Evolutionary conservation across 2,888 invertebrate species (phyloP), one percentile per base, ranked within the genome.

Genomic region (Chouioia cunea): DNA sequence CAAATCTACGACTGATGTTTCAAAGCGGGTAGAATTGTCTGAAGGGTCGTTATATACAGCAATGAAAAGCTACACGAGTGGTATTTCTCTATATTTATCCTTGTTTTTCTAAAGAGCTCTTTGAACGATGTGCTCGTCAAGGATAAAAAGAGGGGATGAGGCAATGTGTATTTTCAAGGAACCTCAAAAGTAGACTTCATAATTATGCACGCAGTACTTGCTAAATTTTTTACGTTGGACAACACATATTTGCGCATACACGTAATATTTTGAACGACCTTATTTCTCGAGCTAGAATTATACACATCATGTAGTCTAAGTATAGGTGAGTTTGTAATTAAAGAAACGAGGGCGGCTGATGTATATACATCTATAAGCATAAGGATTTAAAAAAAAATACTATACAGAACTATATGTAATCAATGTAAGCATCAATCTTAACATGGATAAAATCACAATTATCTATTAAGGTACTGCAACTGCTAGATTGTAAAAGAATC

Each of bases 81-180:
- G 36, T 36, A 43, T 43, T 65, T 65, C 27, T 65, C 52, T 52
- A 50, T 43, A 65, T 50, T 65, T 43, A 36, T 36, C 36, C 36
- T 15, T 47, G 15, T 50, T 6, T 44, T 16, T 8, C 16, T 23
- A 47, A 15, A 27, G 48, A 27, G 48, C 36, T 36, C 36, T 36
- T 36, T 15, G 16, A 4, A 14, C 15, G 15, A 56, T 36, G 16
- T 36, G 20, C 20, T 18, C 50, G 20, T 20, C 50, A 50, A 10
- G 18, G 18, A 20, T 20, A 50, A 20, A n/a, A 20, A 18, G 50
- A 50, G 20, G 18, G 16, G 47, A n/a, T 47, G 47, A n/a, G 47
- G 20, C 16, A 50, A 12, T 12, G 20, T 18, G 20, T 20, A 20
- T 18, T 15, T 50, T 18, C 10, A 50, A 20, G 20, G 20, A 18